Evolutionary conservation across 2,888 invertebrate genomes (phyloP), one percentile per base, ranked within the genome.

Genomic region (Caenorhabditis imperialis): DNA sequence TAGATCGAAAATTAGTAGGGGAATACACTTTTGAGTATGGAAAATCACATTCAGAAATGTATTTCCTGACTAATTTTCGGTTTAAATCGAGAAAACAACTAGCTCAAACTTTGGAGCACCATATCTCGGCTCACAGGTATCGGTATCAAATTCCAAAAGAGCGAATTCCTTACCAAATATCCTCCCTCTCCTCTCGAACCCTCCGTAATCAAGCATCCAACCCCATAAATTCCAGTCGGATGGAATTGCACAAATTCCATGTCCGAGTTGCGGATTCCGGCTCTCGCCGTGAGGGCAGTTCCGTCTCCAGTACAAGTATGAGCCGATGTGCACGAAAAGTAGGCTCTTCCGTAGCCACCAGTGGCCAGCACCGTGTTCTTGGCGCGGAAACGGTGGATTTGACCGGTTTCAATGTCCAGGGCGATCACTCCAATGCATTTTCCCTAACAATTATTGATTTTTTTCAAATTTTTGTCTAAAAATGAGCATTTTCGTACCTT

Each of bases 211-310:
- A 99, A 91, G 88, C 98, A 98, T 3, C 99, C 99, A 60, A 96
- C 97, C 5, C 98, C 98, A 89, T 98, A 99, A 89, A 99, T 97
- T 87, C 94, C 96, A 60, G 99, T 99, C 0, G 99, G 99, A 89
- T 99, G 99, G 90, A 99, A 99, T 91, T 99, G 99, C 47, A 99
- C 93, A 89, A 99, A 99, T 90, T 99, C 99, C 91, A 99, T 92
- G 90, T 99, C 99, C 89, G 97, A 93, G 89, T 93, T 93, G 73
- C 94, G 94, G 30, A 99, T 91, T 22, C 95, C 95, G 58, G 97
- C 98, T 69, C 99, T 92, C 10, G 94, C 92, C 0, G 94, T 92
- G 94, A 99, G 95, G 12, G 96, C 99, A 18, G 78, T 79, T 50
- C 85, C 87, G 70, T 87, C 86, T 57, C 96, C 96, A 0, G 99